Evolutionary conservation across 1,140 invertebrate species (phyloP).

Genomic region (Artemia franciscana): DNA sequence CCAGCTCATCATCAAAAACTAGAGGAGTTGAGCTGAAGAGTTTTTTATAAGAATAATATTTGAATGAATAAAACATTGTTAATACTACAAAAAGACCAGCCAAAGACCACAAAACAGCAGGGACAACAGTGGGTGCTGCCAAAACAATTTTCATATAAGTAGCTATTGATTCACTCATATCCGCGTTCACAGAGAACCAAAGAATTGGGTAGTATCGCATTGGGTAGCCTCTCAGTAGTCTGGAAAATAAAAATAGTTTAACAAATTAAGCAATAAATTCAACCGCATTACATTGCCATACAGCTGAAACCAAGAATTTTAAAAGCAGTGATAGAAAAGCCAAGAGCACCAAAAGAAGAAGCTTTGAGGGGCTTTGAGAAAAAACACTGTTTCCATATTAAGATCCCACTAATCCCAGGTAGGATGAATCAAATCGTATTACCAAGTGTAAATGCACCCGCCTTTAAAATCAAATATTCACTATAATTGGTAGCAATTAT

Average conservation of each 20-base stretch:
- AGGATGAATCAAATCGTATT: too few relatives aligned
- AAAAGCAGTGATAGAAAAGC: neutral
- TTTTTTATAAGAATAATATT: neutral
- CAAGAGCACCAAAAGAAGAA: neutral
- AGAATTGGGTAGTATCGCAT: slow-evolving; percentile 3
- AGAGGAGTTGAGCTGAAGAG: too few relatives aligned
- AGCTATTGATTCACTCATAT: slow-evolving; percentile 5
- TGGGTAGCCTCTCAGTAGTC: neutral
- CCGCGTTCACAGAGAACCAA: slow-evolving; percentile 6
- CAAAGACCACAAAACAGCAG: slow-evolving; percentile 1
- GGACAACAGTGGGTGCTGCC: neutral
- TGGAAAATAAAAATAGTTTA: neutral
- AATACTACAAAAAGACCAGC: neutral
- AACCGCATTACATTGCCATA: neutral
- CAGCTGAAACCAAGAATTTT: neutral
- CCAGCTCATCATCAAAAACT: too few relatives aligned
- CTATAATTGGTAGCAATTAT: too few relatives aligned
- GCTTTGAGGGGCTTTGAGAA: neutral
- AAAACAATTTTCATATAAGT: slow-evolving; percentile 1
- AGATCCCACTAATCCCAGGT: too few relatives aligned
- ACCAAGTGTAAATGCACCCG: too few relatives aligned
- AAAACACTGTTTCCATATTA: too few relatives aligned
- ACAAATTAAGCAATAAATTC: neutral
- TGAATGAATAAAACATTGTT: neutral
- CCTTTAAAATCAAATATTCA: too few relatives aligned